Evolutionary conservation across 2,888 invertebrate species (phyloP), one percentile per base, ranked within the genome.

Genomic region (Zootermopsis nevadensis): DNA sequence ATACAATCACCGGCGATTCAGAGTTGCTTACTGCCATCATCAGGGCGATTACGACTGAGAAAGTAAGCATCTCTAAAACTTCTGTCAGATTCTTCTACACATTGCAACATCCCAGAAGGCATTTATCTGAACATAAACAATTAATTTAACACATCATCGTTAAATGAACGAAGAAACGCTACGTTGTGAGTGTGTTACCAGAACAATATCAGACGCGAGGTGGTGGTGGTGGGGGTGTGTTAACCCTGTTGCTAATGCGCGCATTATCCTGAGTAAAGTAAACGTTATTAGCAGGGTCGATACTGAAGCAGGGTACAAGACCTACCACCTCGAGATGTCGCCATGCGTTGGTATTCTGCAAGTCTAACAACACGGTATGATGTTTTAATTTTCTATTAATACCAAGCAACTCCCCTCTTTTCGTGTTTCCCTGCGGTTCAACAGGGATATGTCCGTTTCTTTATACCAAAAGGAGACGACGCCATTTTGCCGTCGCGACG

Each of bases 341-440:
- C 6, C 27, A 33, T 35, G 38, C 74, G 22, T 38, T 38, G 74
- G 42, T 38, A 74, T 74, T 30, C 42, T 2, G n/a, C 38, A 2
- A 38, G 38, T 38, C 24, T 74, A 42, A 74, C 74, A 74, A 38
- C 74, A 42, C 24, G 74, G 74, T 38, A 74, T 42, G 74, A 74
- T 38, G 74, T 74, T 74, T 74, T 74, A 74, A 74, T 74, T 74
- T 74, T 74, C 74, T 74, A 38, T 74, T 74, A 74, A 74, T 42
- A 38, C 22, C 38, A 38, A 33, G 19, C 33, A 15, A 12, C 69
- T 69, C 33, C n/a, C 38, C n/a, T 30, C n/a, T 74, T 38, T 38
- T 74, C n/a, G n/a, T 38, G 35, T 74, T 74, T 38, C 38, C 74
- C 35, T 38, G n/a, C 38, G 42, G 38, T 74, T 38, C 74, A 24